These are phyloP conservation scores for Neoitamus cyanurus DNA, from an alignment of 2,888 invertebrate species.

Conservation along the genomic window DNA sequence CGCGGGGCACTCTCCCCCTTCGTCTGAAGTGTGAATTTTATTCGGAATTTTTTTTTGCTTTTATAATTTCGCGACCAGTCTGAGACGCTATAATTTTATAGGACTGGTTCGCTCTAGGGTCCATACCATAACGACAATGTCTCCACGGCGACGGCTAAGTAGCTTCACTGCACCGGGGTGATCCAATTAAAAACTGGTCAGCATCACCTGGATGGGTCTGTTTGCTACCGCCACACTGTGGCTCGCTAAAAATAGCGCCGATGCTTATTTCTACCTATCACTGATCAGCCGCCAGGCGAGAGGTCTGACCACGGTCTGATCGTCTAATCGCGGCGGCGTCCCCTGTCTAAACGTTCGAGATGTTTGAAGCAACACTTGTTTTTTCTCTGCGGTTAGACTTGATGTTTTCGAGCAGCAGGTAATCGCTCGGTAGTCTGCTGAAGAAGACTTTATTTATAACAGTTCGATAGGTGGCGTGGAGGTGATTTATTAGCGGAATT, in stretches of 20 bases:
- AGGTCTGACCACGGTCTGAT: neutral
- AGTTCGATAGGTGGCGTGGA: neutral
- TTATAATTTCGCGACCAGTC: neutral
- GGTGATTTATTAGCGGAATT: neutral
- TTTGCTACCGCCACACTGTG: slow-evolving; percentile 5
- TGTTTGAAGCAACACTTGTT: neutral
- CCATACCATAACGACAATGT: neutral
- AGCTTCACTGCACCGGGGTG: neutral
- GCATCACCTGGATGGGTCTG: neutral
- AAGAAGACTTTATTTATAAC: neutral
- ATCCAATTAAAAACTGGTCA: slow-evolving; percentile 39
- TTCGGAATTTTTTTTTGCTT: neutral
- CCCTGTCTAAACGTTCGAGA: neutral
- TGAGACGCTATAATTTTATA: slow-evolving; percentile 25
- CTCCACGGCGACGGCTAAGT: neutral
- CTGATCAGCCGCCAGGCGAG: neutral
- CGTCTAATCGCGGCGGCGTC: neutral
- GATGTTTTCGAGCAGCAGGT: neutral
- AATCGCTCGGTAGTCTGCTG: neutral
- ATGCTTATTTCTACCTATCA: neutral
- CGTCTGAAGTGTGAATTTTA: slow-evolving; percentile 8
- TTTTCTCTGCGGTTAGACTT: neutral
- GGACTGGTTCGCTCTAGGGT: slow-evolving; percentile 5
- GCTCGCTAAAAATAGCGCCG: neutral
- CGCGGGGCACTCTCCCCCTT: neutral